Percentiles rank a stretch among this genome's conserved stretches.
phyloP scores from a whole-genome alignment of 2,797 vertebrate species.

The Clarias fuscus region DNA sequence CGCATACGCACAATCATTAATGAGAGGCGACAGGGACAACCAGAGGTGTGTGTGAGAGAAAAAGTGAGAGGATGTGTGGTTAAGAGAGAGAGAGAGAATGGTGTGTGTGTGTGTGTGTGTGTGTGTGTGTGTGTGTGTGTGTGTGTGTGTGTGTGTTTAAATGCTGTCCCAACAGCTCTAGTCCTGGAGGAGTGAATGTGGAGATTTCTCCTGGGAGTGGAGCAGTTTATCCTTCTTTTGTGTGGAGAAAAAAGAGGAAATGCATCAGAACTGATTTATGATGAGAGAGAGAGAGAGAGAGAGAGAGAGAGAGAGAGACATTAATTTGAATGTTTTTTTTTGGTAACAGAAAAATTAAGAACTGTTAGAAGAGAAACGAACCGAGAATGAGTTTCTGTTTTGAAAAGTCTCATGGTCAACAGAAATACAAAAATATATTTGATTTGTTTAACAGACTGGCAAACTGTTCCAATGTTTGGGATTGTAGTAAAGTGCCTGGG shows the following conservation, averaged over 20 bases:
- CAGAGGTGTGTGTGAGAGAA: constrained; percentile 30
- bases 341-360: not conserved
- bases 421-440: not conserved
- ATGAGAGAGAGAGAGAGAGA: constrained; percentile 6
- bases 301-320: not conserved
- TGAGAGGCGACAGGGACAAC: constrained; percentile 74
- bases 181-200: constrained; percentile 86
- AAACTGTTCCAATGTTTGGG: no score
- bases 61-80: not conserved
- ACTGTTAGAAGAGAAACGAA: not conserved
- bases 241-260: constrained; percentile 43
- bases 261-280: constrained; percentile 29
- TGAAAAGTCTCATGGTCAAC: not conserved
- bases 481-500: not conserved
- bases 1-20: constrained; percentile 98
- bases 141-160: constrained; percentile 53
- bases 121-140: not conserved
- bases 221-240: constrained; percentile 84
- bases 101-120: not conserved
- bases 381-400: not conserved
- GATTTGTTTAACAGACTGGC: not conserved
- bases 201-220: constrained; percentile 80
- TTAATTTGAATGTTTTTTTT: not conserved
- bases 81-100: not conserved
- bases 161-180: constrained; percentile 81